phyloP scores from a whole-genome alignment of 2,797 vertebrate genomes.

The Hipposideros larvatus region DNA sequence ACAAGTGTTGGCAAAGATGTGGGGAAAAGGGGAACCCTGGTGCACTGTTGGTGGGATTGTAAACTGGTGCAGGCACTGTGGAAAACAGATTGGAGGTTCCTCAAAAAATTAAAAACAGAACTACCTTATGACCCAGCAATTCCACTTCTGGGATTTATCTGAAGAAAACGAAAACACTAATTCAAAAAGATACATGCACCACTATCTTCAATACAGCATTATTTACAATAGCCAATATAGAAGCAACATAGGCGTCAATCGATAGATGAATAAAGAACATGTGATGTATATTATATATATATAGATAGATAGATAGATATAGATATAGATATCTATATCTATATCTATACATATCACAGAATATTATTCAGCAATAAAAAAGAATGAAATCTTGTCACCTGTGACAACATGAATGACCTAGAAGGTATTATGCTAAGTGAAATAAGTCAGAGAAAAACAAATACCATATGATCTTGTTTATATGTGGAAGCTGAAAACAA shows the following conservation, averaged over 20 bases:
- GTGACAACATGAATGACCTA: neutral
- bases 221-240: neutral
- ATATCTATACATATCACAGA: neutral
- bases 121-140: neutral
- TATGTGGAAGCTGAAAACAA: neutral
- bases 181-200: neutral
- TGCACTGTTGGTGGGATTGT: neutral
- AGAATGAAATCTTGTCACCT: neutral
- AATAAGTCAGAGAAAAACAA: neutral
- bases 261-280: neutral
- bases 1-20: neutral
- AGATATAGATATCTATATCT: no score
- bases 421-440: neutral
- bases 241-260: neutral
- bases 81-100: neutral
- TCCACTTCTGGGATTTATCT: neutral
- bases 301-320: no score
- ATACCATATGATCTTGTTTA: neutral
- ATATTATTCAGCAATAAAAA: neutral
- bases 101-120: neutral
- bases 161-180: neutral
- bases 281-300: neutral
- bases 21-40: neutral
- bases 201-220: neutral
- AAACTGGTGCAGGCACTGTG: neutral